These are phyloP conservation scores for Linnaemya tessellans DNA, from an alignment of 2,888 invertebrate genomes.

Conservation along the genomic window DNA sequence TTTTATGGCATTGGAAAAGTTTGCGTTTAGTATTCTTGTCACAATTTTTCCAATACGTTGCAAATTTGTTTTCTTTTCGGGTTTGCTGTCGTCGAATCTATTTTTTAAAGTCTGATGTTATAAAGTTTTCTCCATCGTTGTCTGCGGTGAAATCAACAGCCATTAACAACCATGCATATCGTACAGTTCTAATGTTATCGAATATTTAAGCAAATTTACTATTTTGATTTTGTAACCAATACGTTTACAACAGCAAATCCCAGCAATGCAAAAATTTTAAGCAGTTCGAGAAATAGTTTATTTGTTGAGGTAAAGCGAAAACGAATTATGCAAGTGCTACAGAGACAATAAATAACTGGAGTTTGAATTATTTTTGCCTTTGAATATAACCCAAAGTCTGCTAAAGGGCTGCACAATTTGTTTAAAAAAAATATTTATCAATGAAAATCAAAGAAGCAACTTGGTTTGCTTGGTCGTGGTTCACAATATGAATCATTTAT, in stretches of 20 bases:
- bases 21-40: conserved; percentile 27
- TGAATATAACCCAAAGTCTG: too few relatives aligned
- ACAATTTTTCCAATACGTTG: conserved; percentile 33
- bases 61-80: conserved; percentile 52
- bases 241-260: conserved; percentile 64
- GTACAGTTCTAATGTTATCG: conserved; percentile 67
- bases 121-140: conserved; percentile 45
- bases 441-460: too few relatives aligned
- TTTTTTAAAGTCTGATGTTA: background rate
- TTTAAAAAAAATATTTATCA: too few relatives aligned
- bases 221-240: conserved; percentile 70
- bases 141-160: conserved; percentile 70
- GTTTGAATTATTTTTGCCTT: too few relatives aligned
- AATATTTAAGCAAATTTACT: conserved; percentile 71
- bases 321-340: background rate
- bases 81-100: conserved; percentile 12
- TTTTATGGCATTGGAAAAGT: background rate
- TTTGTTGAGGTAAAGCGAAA: background rate
- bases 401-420: too few relatives aligned
- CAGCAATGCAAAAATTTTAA: conserved; percentile 1
- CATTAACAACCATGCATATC: conserved; percentile 63
- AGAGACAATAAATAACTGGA: background rate
- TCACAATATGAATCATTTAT: too few relatives aligned
- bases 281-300: background rate
- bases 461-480: too few relatives aligned